phyloP scores from a whole-genome alignment of 2,113 vertebrate genomes.

The Dipodomys stephensi region DNA sequence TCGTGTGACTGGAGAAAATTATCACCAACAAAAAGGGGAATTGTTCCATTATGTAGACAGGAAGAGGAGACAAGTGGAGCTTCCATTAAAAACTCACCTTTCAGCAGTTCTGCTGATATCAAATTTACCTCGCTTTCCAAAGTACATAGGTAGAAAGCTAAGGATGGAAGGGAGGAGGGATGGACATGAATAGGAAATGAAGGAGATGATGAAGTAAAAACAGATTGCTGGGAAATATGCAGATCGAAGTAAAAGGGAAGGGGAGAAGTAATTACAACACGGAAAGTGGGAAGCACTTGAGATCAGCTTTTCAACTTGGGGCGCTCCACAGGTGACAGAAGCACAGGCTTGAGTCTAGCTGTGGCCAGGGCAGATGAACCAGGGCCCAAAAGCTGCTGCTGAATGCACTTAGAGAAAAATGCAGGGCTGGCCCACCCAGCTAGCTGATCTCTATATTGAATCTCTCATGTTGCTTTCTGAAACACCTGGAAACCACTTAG shows the following conservation, averaged over 20 bases:
- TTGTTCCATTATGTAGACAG: background rate
- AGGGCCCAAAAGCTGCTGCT: background rate
- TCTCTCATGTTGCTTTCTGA: background rate
- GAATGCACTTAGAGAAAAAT: background rate
- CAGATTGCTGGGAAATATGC: background rate
- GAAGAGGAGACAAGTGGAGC: background rate
- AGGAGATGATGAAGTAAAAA: background rate
- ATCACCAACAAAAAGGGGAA: background rate
- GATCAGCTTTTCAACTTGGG: background rate
- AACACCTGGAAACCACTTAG: background rate
- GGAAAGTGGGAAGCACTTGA: background rate
- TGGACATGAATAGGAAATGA: background rate
- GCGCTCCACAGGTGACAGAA: background rate
- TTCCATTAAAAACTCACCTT: background rate
- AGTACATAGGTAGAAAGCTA: background rate
- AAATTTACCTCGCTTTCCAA: background rate
- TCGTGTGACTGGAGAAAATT: background rate
- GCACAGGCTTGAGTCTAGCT: background rate
- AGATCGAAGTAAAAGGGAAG: background rate
- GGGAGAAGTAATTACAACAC: background rate
- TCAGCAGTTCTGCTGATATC: background rate
- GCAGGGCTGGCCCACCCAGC: background rate
- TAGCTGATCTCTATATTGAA: slow-evolving; percentile 3
- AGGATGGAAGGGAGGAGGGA: background rate
- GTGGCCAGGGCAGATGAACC: background rate